Evolutionary conservation across 2,797 vertebrate genomes (phyloP), one percentile per base, ranked within the genome.

Genomic region (Argentina silus): DNA sequence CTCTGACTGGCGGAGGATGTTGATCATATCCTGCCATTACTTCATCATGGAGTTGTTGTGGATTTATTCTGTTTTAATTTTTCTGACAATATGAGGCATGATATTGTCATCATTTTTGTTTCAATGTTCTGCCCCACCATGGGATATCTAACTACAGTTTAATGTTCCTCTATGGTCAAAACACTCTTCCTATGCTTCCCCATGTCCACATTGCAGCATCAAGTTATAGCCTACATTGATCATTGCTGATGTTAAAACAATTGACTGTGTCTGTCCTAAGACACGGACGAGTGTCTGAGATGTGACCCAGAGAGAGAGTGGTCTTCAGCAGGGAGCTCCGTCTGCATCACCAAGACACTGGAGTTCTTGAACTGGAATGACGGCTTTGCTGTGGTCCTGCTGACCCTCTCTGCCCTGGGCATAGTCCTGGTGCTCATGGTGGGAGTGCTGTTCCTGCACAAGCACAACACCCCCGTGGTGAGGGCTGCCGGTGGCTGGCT

Each of bases 401-500:
- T 96, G 56, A 53, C 84, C 0, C 83, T 96, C 65, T 91, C 94
- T 0, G 78, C 87, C 5, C 74, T 95, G 10, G 96, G 96, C 1
- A 81, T 96, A 59, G 0, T 94, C 19, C 67, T 95, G 72, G 83
- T 92, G 75, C 78, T 96, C 62, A 77, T 87, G 1, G 83, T 96
- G 66, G 92, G 92, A 0, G 77, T 91, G 43, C 90, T 97, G 81
- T 97, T 97, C 78, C 87, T 96, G 7, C 93, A 87, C 81, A 88
- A 94, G 27, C 82, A 92, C 66, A 77, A 92, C 70, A 97, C 96
- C 0, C 96, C 96, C 0, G 90, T 95, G 0, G 96, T 97, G 56
- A 96, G 93, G 62, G 95, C 96, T 0, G 94, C 95, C 0, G 96
- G 96, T 1, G 92, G 96, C 1, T 85, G 79, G 0, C 81, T 98